Conservation (phyloP, 2,888 invertebrate genomes). For the Tipula lateralis region DNA sequence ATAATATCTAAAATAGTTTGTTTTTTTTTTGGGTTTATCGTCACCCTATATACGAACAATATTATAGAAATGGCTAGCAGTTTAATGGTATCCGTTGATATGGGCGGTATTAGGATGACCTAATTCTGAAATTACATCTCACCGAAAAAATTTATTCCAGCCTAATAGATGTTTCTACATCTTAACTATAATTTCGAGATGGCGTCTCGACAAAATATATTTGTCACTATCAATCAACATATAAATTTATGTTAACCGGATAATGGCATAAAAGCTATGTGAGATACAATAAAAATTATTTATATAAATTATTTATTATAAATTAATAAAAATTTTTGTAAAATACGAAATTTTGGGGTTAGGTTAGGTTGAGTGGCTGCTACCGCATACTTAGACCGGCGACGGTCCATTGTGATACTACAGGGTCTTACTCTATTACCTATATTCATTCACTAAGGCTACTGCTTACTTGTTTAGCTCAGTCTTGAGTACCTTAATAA, state of each 20-base stretch:
- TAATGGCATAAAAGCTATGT: background rate
- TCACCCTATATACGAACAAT: too few relatives aligned
- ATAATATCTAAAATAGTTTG: background rate
- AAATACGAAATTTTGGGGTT: background rate
- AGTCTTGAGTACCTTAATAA: too few relatives aligned
- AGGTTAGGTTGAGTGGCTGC: background rate
- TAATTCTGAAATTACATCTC: too few relatives aligned
- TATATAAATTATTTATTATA: constrained; percentile 2
- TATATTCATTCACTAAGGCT: too few relatives aligned
- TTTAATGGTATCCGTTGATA: too few relatives aligned
- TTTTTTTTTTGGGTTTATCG: background rate
- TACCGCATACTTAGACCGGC: too few relatives aligned
- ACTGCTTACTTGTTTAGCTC: too few relatives aligned
- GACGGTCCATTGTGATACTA: too few relatives aligned
- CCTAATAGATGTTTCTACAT: background rate
- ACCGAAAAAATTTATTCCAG: background rate
- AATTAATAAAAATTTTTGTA: background rate
- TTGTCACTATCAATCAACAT: background rate
- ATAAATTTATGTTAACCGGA: background rate
- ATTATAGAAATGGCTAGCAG: background rate
- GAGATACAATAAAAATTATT: background rate
- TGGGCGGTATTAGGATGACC: too few relatives aligned
- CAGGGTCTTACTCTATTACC: too few relatives aligned
- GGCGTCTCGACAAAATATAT: background rate
- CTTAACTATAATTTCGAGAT: background rate